A percentile compares a stretch with the other conserved stretches of the same genome.
phyloP scores from a whole-genome alignment of 2,113 vertebrate species.

The Istiophorus platypterus region DNA sequence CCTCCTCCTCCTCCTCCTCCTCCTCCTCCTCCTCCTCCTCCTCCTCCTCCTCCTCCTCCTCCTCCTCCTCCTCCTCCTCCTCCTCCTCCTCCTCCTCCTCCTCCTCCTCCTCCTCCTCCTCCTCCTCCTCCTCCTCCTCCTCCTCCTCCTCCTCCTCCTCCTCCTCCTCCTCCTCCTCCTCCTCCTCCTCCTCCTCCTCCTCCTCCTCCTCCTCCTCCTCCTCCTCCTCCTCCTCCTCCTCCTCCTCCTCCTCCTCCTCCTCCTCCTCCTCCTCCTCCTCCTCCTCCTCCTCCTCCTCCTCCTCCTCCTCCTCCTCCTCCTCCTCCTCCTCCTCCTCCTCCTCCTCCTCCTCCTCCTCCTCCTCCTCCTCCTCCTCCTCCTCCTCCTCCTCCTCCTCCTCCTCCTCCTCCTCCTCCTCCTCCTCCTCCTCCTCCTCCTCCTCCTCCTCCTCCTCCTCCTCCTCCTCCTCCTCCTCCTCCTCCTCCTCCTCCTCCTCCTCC shows the following conservation, averaged over 20 bases:
- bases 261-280: conserved; percentile 22
- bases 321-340: conserved; percentile 27
- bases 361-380: conserved; percentile 18
- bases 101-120: conserved; percentile 23
- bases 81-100: conserved; percentile 27
- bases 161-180: conserved; percentile 24
- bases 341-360: conserved; percentile 23
- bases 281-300: conserved; percentile 24
- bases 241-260: conserved; percentile 18
- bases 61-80: conserved; percentile 16
- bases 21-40: conserved; percentile 22
- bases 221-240: conserved; percentile 23
- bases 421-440: conserved; percentile 16
- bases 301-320: conserved; percentile 16
- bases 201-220: conserved; percentile 27
- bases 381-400: conserved; percentile 22
- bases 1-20: conserved; percentile 18
- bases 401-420: conserved; percentile 24
- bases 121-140: conserved; percentile 18
- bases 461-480: conserved; percentile 23
- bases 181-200: conserved; percentile 16
- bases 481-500: conserved; percentile 18
- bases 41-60: conserved; percentile 24
- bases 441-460: conserved; percentile 27
- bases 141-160: conserved; percentile 22